These are phyloP conservation scores for Aurelia aurita complex sp. Pacific DNA, from an alignment of 30 jellyfish, hydroid and myxozoan species.

Conservation along the genomic window DNA sequence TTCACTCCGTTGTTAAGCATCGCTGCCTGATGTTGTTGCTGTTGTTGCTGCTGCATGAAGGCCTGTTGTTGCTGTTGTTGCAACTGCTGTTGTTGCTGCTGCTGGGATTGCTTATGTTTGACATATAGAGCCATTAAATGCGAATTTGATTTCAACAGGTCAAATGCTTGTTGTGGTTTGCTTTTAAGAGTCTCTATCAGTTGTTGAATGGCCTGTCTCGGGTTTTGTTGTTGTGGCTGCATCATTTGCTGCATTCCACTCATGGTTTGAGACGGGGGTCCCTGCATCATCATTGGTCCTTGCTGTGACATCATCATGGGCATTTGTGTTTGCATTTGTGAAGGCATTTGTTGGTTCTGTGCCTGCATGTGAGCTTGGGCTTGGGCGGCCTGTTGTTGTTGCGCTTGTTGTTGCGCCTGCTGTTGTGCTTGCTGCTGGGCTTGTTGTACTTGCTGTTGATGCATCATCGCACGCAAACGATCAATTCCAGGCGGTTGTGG, in stretches of 20 bases:
- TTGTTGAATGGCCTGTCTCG: conserved; percentile 79
- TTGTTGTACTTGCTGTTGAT: conserved; percentile 67
- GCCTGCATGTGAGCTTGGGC: conserved; percentile 62
- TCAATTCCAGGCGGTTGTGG: conserved; percentile 65
- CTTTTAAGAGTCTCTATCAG: conserved; percentile 52
- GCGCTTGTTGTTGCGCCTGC: conserved; percentile 49
- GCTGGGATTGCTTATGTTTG: conserved; percentile 78
- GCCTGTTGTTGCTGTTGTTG: conserved; percentile 68
- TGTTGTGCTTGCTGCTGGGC: conserved; percentile 69
- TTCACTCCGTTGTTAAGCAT: conserved; percentile 56
- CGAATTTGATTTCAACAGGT: conserved; percentile 70
- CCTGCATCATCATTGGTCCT: conserved; percentile 76
- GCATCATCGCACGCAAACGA: conserved; percentile 80
- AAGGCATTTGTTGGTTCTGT: conserved; percentile 59
- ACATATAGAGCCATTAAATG: conserved; percentile 77
- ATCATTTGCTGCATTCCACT: conserved; percentile 70
- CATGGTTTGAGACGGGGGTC: conserved; percentile 58
- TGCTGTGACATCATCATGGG: conserved; percentile 77
- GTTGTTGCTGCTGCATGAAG: conserved; percentile 75
- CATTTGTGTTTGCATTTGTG: conserved; percentile 79
- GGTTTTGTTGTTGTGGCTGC: conserved; percentile 62
- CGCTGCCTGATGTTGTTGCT: conserved; percentile 8
- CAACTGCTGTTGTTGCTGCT: conserved; percentile 72
- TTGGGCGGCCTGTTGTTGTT: conserved; percentile 30
- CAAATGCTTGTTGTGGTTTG: conserved; percentile 74